Base-by-base conservation (phyloP, 2,797 vertebrate genomes). In the Anguilla anguilla region DNA sequence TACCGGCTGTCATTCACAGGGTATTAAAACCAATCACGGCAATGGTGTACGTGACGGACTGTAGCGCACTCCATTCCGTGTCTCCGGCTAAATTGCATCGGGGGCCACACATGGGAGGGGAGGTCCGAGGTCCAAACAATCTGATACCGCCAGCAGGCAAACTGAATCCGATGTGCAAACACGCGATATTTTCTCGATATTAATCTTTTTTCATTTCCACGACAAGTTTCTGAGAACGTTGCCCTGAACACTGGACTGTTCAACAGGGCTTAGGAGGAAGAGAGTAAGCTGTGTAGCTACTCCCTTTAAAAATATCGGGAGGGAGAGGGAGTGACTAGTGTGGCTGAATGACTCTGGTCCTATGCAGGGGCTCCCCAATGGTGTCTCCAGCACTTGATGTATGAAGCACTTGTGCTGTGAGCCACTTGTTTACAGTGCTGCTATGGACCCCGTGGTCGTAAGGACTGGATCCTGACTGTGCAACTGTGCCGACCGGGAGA, bases 11-110 rank as follows among this genome's bases (percentile, higher is more conserved):
- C 79, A 82, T 1, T 82, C 79, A 82, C 13, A 82, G 25, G 79
- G 79, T 82, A 82, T 82, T 82, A 82, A 79, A 82, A 82, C 43
- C 79, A 82, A 82, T 82, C 79, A 51, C 79, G 51, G 19, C 10
- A 82, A 82, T 22, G 51, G 46, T 2, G 43, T 51, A 15, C 51
- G 79, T n/a, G 79, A 11, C 5, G 19, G 79, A 82, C 19, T 49
- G 43, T 49, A 82, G 46, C 35, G 6, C 77, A 49, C 77, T 49
- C 77, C 77, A 49, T 81, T 39, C 43, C 43, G 39, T n/a, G 7
- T 49, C 77, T 25, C 72, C 15, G 77, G 43, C 43, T 82, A 25
- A 82, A 82, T 82, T 82, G 79, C 22, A 49, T 49, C 2, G 79
- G 46, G 79, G n/a, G 43, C 46, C 79, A 9, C 79, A 11, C 79